Evolutionary conservation across 2,797 vertebrate genomes (phyloP).

Genomic region (Hippopotamyrus pictus): DNA sequence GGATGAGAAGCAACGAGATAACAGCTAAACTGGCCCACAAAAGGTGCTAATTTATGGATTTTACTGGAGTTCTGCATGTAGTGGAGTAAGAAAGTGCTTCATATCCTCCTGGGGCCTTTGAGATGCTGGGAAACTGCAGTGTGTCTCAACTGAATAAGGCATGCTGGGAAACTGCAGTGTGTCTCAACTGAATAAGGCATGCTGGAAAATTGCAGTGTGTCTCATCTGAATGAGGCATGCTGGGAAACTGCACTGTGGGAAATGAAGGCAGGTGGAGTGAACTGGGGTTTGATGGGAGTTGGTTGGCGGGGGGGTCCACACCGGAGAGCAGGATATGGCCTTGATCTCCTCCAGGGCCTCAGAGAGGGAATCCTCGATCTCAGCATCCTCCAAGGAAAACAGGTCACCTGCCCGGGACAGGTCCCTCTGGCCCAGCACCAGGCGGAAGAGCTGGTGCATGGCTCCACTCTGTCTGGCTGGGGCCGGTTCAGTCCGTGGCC

Average conservation of each 20-base stretch:
- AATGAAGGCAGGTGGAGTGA: neutral
- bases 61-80: neutral
- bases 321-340: slow-evolving; percentile 81
- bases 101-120: neutral
- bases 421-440: slow-evolving; percentile 85
- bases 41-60: neutral
- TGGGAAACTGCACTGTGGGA: neutral
- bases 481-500: neutral
- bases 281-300: neutral
- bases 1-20: neutral
- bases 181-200: neutral
- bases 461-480: neutral
- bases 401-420: slow-evolving; percentile 89
- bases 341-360: slow-evolving; percentile 91
- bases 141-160: neutral
- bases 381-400: slow-evolving; percentile 83
- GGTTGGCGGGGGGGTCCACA: slow-evolving; percentile 51
- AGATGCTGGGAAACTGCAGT: neutral
- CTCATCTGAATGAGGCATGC: neutral
- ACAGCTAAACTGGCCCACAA: neutral
- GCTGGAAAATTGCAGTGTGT: neutral
- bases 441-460: slow-evolving; percentile 89
- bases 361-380: slow-evolving; percentile 83
- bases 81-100: neutral
- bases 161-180: neutral